These are phyloP conservation scores for Astyanax mexicanus DNA, from an alignment of 2,797 vertebrate genomes.

Conservation along the genomic window DNA sequence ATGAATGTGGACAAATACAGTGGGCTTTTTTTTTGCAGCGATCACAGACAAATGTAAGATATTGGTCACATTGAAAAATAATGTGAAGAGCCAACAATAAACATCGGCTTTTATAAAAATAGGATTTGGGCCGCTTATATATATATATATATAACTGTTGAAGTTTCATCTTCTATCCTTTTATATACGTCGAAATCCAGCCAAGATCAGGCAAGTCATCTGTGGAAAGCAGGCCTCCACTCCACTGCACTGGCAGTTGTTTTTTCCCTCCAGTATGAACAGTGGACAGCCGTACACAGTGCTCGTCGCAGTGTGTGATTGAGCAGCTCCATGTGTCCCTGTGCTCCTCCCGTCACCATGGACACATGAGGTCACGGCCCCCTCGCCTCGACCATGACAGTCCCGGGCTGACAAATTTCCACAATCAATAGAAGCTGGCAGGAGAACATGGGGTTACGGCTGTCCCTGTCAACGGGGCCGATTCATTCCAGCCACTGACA, in stretches of 20 bases:
- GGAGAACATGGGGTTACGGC: conserved; percentile 76
- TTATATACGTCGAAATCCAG: not conserved
- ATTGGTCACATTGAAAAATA: too few relatives aligned
- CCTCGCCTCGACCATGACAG: conserved; percentile 63
- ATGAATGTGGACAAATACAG: too few relatives aligned
- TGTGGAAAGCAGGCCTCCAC: not conserved
- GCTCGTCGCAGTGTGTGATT: conserved; percentile 4
- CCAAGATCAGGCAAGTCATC: not conserved
- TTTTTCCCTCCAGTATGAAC: not conserved
- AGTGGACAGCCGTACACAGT: not conserved
- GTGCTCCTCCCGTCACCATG: conserved; percentile 13
- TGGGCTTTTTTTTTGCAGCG: too few relatives aligned
- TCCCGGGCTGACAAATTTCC: conserved; percentile 77
- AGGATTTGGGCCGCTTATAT: too few relatives aligned
- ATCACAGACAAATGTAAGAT: too few relatives aligned
- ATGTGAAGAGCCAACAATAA: too few relatives aligned
- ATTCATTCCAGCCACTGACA: conserved; percentile 77
- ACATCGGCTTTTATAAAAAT: too few relatives aligned
- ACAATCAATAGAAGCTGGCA: conserved; percentile 81
- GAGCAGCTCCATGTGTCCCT: not conserved
- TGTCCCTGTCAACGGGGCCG: conserved; percentile 75
- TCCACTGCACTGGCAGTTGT: too few relatives aligned
- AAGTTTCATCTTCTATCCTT: too few relatives aligned
- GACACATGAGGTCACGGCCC: conserved; percentile 71
- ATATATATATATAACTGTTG: too few relatives aligned